Conservation (phyloP, 2,888 invertebrate genomes). For the Lycaena phlaeas region DNA sequence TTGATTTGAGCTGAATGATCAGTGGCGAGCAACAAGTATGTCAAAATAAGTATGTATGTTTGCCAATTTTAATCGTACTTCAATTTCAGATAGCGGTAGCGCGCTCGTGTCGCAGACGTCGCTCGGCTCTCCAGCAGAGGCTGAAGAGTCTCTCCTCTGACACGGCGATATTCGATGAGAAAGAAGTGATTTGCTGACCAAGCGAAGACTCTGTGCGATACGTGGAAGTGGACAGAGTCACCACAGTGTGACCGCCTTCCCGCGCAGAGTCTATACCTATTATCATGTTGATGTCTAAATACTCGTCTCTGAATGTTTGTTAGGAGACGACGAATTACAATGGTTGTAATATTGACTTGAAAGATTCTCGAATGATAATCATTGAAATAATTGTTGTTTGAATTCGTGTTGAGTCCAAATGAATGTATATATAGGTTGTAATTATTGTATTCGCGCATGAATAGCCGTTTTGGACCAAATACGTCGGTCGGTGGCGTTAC, state of each 20-base stretch:
- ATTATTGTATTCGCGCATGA: constrained; percentile 11
- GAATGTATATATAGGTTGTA: constrained; percentile 10
- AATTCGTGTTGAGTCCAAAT: constrained; percentile 12
- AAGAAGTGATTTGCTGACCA: constrained; percentile 96
- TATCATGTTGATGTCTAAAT: constrained; percentile 15
- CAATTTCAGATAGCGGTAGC: constrained; percentile 45
- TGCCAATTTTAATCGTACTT: no score
- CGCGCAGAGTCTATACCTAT: constrained; percentile 44
- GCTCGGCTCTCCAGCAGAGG: constrained; percentile 84
- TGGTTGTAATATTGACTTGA: constrained; percentile 16
- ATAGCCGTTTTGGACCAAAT: constrained; percentile 64
- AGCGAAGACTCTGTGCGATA: constrained; percentile 96
- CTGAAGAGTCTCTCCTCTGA: constrained; percentile 87
- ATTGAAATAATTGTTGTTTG: not conserved
- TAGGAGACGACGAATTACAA: constrained; percentile 8
- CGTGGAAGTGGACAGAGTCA: constrained; percentile 91
- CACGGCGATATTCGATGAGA: constrained; percentile 87
- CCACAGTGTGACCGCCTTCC: constrained; percentile 84
- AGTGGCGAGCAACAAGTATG: no score
- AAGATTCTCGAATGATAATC: constrained; percentile 11
- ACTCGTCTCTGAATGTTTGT: constrained; percentile 4
- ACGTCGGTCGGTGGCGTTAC: constrained; percentile 51
- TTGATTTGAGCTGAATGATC: no score
- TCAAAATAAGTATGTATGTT: no score
- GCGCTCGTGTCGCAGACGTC: constrained; percentile 77